Conservation (phyloP, 2,888 invertebrate species). For the Megaustenia siamemsis region DNA sequence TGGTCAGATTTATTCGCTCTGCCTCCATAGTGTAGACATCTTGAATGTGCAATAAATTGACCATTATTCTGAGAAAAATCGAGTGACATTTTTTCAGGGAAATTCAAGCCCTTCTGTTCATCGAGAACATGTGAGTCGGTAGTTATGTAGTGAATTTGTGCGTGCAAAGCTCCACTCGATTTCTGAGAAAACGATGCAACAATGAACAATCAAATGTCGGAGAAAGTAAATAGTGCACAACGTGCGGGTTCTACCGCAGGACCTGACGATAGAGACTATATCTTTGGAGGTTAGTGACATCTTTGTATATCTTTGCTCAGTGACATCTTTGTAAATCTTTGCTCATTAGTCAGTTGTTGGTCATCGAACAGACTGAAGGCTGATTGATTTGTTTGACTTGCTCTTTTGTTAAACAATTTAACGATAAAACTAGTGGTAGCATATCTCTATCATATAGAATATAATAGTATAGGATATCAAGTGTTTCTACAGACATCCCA, state of each 20-base stretch:
- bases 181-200: background rate
- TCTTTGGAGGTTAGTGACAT: constrained; percentile 44
- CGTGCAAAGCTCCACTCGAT: background rate
- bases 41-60: background rate
- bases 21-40: background rate
- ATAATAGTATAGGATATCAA: too few relatives aligned
- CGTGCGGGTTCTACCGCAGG: background rate
- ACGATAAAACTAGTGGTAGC: too few relatives aligned
- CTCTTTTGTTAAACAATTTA: too few relatives aligned
- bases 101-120: background rate
- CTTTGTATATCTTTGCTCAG: too few relatives aligned
- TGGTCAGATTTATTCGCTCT: background rate
- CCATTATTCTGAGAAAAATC: background rate
- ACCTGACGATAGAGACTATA: constrained; percentile 41
- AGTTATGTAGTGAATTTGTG: background rate
- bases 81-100: too few relatives aligned
- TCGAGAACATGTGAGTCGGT: background rate
- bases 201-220: constrained; percentile 25
- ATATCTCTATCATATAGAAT: too few relatives aligned
- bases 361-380: too few relatives aligned
- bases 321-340: too few relatives aligned
- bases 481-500: too few relatives aligned
- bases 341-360: too few relatives aligned
- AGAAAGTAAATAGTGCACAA: constrained; percentile 32
- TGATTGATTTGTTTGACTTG: too few relatives aligned